Evolutionary conservation across 35 echinoderm and acorn worm genomes (phyloP).

Genomic region (Apostichopus californicus): DNA sequence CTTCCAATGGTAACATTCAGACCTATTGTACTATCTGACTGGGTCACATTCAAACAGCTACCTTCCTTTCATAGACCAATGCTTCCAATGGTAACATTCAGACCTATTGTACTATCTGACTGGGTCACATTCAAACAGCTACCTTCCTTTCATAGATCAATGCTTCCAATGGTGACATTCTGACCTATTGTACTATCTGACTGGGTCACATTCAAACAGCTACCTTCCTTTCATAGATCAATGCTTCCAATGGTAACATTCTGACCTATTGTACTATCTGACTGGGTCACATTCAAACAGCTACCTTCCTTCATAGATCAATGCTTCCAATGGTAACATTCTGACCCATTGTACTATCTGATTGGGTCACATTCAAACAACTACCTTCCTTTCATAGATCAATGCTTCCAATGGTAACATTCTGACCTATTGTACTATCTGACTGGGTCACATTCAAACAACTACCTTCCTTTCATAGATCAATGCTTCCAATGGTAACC

Average conservation of each 20-base stretch:
- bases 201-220: conserved; percentile 8
- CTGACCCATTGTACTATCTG: too few species aligned
- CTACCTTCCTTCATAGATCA: too few species aligned
- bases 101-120: not conserved
- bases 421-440: too few species aligned
- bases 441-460: too few species aligned
- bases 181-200: not conserved
- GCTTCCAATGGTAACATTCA: not conserved
- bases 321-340: too few species aligned
- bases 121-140: too few species aligned
- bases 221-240: not conserved
- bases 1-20: not conserved
- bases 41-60: not conserved
- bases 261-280: not conserved
- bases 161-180: conserved; percentile 10
- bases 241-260: not conserved
- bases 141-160: not conserved
- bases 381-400: too few species aligned
- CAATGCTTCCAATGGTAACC: not conserved
- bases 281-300: too few species aligned
- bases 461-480: too few species aligned
- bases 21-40: not conserved
- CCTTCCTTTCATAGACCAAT: not conserved
- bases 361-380: too few species aligned
- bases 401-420: too few species aligned